Conservation (phyloP, 2,113 vertebrate genomes). For the Etia nguti region DNA sequence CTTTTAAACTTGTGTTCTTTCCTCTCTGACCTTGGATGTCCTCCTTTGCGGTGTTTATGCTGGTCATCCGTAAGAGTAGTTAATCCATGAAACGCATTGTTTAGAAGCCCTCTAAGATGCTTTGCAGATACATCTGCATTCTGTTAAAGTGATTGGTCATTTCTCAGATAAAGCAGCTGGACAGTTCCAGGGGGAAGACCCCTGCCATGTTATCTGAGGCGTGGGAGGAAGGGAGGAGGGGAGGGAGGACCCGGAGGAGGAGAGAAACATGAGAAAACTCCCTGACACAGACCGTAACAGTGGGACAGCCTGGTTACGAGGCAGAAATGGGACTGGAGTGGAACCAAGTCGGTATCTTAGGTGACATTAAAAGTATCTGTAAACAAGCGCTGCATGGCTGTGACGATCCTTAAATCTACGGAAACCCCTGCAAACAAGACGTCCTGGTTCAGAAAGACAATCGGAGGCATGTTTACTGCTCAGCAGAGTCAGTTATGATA, state of each 20-base stretch:
- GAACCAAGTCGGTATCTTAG: not conserved
- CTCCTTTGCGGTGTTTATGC: conserved; percentile 32
- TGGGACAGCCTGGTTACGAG: conserved; percentile 53
- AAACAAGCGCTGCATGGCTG: not conserved
- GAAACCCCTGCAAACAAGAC: not conserved
- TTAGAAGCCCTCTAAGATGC: conserved; percentile 50
- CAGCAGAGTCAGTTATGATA: conserved; percentile 22
- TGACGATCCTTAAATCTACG: not conserved
- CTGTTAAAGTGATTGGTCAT: conserved; percentile 68
- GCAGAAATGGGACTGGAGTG: not conserved
- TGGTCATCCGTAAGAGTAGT: conserved; percentile 46
- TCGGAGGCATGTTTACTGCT: not conserved
- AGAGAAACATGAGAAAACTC: conserved; percentile 61
- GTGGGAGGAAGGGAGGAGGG: conserved; percentile 23
- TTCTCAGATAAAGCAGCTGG: conserved; percentile 69
- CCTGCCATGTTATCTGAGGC: conserved; percentile 66
- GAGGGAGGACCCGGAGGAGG: conserved; percentile 16
- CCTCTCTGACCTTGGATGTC: conserved; percentile 40
- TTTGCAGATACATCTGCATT: conserved; percentile 70
- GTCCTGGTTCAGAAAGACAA: not conserved
- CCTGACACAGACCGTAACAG: conserved; percentile 59
- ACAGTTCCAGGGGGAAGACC: conserved; percentile 68
- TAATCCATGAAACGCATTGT: conserved; percentile 55
- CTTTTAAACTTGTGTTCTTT: conserved; percentile 46
- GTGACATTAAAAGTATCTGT: conserved; percentile 1